phyloP scores from a whole-genome alignment of 2,888 invertebrate species.

The Parnassius glacialis region DNA sequence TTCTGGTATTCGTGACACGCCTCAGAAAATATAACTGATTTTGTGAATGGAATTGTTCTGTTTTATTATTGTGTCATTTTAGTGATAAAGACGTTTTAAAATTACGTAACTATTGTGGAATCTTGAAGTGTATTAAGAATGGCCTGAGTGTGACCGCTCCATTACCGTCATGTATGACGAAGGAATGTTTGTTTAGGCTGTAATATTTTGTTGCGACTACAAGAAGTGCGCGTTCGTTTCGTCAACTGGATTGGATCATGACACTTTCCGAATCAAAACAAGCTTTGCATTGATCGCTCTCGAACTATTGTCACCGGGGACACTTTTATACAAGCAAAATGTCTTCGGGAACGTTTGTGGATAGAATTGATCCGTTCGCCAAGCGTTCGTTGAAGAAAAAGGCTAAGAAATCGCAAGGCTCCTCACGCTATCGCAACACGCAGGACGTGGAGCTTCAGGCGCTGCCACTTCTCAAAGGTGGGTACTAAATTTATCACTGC shows the following conservation, averaged over 20 bases:
- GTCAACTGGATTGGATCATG: constrained; percentile 77
- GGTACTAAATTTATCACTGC: constrained; percentile 41
- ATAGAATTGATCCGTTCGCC: constrained; percentile 99
- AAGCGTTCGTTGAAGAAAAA: constrained; percentile 99
- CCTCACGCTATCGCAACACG: constrained; percentile 98
- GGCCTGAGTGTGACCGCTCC: constrained; percentile 80
- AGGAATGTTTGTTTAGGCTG: constrained; percentile 81
- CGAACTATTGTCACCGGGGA: constrained; percentile 76
- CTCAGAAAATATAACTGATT: constrained; percentile 79
- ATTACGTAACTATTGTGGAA: constrained; percentile 82
- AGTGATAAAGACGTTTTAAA: constrained; percentile 75
- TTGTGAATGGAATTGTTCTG: constrained; percentile 76
- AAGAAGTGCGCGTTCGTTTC: constrained; percentile 75
- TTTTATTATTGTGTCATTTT: constrained; percentile 77
- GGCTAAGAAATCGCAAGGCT: constrained; percentile 99
- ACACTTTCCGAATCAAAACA: constrained; percentile 76
- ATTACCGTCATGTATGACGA: constrained; percentile 81
- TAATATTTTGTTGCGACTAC: constrained; percentile 75
- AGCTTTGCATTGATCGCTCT: constrained; percentile 75
- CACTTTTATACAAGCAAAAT: constrained; percentile 79
- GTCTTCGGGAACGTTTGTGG: constrained; percentile 95
- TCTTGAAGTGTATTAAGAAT: constrained; percentile 78
- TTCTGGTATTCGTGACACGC: constrained; percentile 81
- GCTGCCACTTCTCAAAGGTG: constrained; percentile 98
- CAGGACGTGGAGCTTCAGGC: constrained; percentile 98